Evolutionary conservation across 1,140 invertebrate species (phyloP).

Genomic region (Lysiphlebus fabarum): DNA sequence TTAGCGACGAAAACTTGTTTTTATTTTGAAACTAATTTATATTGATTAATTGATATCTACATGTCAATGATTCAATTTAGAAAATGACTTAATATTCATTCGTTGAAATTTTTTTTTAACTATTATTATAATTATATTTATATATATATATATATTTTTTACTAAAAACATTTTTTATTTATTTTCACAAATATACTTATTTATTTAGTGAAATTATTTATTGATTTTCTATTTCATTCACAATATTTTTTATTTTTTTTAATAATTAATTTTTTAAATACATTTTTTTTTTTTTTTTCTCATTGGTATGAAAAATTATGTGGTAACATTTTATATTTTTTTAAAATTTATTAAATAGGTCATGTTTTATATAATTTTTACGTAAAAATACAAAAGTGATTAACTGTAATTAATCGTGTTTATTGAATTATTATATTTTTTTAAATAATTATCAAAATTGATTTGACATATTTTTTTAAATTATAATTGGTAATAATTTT

Average conservation of each 20-base stretch:
- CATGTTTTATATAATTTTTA: conserved; percentile 30
- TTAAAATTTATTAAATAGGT: conserved; percentile 26
- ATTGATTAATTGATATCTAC: too few species aligned
- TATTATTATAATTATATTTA: background rate
- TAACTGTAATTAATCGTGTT: conserved; percentile 34
- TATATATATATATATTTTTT: background rate
- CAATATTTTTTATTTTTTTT: background rate
- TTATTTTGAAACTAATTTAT: too few species aligned
- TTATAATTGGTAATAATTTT: too few species aligned
- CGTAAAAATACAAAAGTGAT: conserved; percentile 41
- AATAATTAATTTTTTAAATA: conserved; percentile 2
- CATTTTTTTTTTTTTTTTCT: conserved; percentile 20
- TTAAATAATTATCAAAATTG: conserved; percentile 23
- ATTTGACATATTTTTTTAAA: conserved; percentile 16
- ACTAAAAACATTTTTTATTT: conserved; percentile 3
- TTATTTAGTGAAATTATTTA: conserved; percentile 16
- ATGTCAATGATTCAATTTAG: too few species aligned
- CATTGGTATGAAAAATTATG: conserved; percentile 42
- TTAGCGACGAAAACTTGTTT: too few species aligned
- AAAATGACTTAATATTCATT: too few species aligned
- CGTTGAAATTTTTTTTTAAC: too few species aligned
- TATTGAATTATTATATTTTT: background rate
- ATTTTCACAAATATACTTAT: conserved; percentile 1
- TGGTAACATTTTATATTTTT: conserved; percentile 27
- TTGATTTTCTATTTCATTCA: conserved; percentile 12